phyloP scores from a whole-genome alignment of 1,140 invertebrate species.

The Drosophila subpulchrella region DNA sequence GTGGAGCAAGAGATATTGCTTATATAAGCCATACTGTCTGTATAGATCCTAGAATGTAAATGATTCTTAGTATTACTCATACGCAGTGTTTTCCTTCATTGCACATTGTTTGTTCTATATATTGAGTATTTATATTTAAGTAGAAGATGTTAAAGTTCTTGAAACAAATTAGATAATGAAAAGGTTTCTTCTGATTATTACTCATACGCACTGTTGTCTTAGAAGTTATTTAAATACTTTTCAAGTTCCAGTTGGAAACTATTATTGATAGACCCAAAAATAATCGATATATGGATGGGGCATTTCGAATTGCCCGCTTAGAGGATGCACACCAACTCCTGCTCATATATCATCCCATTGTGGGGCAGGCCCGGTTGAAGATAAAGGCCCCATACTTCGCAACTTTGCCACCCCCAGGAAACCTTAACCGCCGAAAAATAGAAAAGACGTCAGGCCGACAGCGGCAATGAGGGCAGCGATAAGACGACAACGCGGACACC shows the following conservation, averaged over 20 bases:
- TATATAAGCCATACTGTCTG: not conserved
- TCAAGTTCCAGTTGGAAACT: too few relatives aligned
- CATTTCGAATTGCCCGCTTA: constrained; percentile 12
- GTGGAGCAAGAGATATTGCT: not conserved
- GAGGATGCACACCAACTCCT: not conserved
- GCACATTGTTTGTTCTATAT: too few relatives aligned
- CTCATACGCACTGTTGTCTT: not conserved
- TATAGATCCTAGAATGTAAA: not conserved
- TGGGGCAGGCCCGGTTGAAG: constrained; percentile 17
- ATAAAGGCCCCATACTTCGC: constrained; percentile 15
- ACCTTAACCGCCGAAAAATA: constrained; percentile 6
- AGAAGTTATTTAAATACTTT: too few relatives aligned
- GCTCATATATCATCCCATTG: constrained; percentile 45
- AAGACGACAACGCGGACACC: constrained; percentile 63
- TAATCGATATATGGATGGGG: constrained; percentile 9
- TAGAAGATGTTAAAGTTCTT: too few relatives aligned
- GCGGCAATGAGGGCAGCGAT: constrained; percentile 62
- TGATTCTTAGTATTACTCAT: not conserved
- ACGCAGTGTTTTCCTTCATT: too few relatives aligned
- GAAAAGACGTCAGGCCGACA: constrained; percentile 52
- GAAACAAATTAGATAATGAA: too few relatives aligned
- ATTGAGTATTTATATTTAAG: too few relatives aligned
- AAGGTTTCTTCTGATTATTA: not conserved
- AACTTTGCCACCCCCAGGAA: not conserved
- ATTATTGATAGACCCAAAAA: constrained; percentile 16